Conservation (phyloP, 37 sponge, comb jelly and placozoan species). For the Halisarca cf. caerulea region DNA sequence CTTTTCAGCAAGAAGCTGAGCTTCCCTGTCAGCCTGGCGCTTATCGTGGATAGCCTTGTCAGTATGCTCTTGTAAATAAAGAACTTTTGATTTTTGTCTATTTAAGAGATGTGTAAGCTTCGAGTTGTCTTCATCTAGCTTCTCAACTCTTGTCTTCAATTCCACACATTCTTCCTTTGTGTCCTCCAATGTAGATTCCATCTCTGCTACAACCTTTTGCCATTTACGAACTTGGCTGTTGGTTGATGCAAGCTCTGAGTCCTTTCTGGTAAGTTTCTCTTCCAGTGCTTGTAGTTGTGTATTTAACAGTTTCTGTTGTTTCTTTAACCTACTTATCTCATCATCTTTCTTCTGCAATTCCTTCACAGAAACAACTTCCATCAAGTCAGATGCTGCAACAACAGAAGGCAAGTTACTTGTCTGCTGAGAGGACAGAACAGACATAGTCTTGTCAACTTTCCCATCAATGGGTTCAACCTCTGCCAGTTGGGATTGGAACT, state of each 20-base stretch:
- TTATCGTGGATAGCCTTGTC: not conserved
- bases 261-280: not conserved
- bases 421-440: too few relatives aligned
- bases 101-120: not conserved
- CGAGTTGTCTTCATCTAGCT: not conserved
- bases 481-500: too few relatives aligned
- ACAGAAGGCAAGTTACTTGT: too few relatives aligned
- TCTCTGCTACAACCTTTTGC: too few relatives aligned
- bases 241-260: too few relatives aligned
- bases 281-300: not conserved
- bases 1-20: not conserved
- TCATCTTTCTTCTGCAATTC: not conserved
- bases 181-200: too few relatives aligned
- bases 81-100: not conserved
- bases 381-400: too few relatives aligned
- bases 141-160: not conserved
- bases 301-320: not conserved
- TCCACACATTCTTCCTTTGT: too few relatives aligned
- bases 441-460: too few relatives aligned
- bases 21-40: constrained; percentile 5
- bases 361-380: not conserved
- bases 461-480: too few relatives aligned
- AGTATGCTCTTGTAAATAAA: not conserved
- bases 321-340: not conserved
- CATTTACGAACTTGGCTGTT: too few relatives aligned